These are phyloP conservation scores for Rhegmatorhina hoffmannsi DNA, from an alignment of 2,113 vertebrate species.

Conservation along the genomic window DNA sequence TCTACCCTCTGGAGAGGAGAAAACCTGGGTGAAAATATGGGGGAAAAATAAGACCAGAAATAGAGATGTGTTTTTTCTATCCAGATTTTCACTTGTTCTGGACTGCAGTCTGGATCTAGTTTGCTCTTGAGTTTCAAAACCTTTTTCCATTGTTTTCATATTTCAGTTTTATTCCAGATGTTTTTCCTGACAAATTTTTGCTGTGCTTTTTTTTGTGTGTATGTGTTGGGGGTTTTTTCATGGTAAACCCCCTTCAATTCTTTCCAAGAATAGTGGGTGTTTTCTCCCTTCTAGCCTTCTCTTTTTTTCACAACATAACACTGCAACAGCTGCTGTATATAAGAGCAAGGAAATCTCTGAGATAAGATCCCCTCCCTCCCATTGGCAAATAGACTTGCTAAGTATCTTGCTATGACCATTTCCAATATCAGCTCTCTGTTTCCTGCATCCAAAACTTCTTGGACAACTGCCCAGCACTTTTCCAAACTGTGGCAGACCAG, in stretches of 20 bases:
- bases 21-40: not conserved
- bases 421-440: not conserved
- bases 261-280: not conserved
- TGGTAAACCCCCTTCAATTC: not conserved
- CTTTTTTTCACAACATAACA: not conserved
- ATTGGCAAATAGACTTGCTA: not conserved
- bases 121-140: not conserved
- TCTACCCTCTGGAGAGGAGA: not conserved
- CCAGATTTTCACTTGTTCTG: not conserved
- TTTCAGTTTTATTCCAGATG: constrained; percentile 36
- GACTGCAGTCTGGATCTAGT: not conserved
- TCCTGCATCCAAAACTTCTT: not conserved
- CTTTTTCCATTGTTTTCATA: constrained; percentile 46
- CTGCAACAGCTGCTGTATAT: not conserved
- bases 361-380: not conserved
- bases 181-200: not conserved
- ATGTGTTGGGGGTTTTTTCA: not conserved
- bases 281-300: not conserved
- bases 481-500: not conserved
- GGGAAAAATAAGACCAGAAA: not conserved
- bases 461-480: not conserved
- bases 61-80: not conserved
- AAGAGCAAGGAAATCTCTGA: not conserved
- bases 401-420: not conserved
- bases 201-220: not conserved